Evolutionary conservation across 2,888 invertebrate genomes (phyloP).

Genomic region (Noctua comes): DNA sequence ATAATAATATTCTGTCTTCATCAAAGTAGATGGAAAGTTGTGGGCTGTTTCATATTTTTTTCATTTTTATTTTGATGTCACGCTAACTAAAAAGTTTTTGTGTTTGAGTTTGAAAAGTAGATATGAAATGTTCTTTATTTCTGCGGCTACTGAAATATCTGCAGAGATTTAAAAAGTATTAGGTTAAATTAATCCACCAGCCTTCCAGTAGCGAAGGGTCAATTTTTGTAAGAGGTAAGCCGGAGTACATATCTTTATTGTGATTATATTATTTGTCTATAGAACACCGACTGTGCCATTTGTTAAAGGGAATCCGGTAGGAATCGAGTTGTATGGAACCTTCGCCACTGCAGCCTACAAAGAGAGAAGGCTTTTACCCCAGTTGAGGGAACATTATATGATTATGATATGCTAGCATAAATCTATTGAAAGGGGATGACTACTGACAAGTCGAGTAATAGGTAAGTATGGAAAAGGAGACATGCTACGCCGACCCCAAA

Average conservation of each 20-base stretch:
- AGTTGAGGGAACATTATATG: background rate
- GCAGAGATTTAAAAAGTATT: conserved; percentile 18
- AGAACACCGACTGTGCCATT: too few relatives aligned
- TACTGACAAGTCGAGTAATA: background rate
- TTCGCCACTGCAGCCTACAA: too few relatives aligned
- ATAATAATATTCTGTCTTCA: conserved; percentile 32
- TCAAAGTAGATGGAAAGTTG: conserved; percentile 31
- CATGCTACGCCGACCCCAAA: background rate
- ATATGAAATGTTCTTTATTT: conserved; percentile 36
- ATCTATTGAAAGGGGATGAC: background rate
- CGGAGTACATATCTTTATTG: too few relatives aligned
- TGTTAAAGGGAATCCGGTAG: too few relatives aligned
- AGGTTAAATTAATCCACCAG: background rate
- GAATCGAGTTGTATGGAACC: too few relatives aligned
- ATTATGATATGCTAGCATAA: background rate
- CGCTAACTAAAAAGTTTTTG: conserved; percentile 46
- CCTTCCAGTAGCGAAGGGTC: too few relatives aligned
- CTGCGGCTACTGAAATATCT: conserved; percentile 8
- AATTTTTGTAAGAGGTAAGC: too few relatives aligned
- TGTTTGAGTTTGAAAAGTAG: conserved; percentile 34
- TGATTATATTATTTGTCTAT: too few relatives aligned
- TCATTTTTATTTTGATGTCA: conserved; percentile 37
- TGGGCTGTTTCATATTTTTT: conserved; percentile 32
- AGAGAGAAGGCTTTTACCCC: background rate
- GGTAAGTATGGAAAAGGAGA: background rate